Conservation (phyloP, 2,113 vertebrate genomes). For the Oreochromis niloticus region DNA sequence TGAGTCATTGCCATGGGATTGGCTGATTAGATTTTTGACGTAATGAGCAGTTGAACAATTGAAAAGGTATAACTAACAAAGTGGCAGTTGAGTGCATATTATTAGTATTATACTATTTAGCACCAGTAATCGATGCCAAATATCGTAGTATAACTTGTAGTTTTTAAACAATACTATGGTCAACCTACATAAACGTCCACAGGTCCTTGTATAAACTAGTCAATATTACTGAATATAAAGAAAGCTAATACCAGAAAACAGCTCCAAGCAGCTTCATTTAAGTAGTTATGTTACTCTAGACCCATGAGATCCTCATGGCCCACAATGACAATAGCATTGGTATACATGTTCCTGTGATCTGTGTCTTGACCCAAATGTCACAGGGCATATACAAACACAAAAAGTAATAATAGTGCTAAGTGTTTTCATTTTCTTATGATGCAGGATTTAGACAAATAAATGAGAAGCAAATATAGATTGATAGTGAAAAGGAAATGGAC, state of each 20-base stretch:
- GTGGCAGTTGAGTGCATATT: background rate
- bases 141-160: background rate
- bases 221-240: slow-evolving; percentile 2
- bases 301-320: slow-evolving; percentile 46
- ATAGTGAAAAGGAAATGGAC: background rate
- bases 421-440: background rate
- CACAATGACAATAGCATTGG: slow-evolving; percentile 29
- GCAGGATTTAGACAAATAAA: background rate
- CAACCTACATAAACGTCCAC: slow-evolving; percentile 2
- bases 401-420: background rate
- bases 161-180: background rate
- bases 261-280: slow-evolving; percentile 12
- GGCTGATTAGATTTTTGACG: background rate
- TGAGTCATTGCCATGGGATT: background rate
- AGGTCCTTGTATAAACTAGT: background rate
- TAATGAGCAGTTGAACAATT: background rate
- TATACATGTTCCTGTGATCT: slow-evolving; percentile 13
- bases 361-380: slow-evolving; percentile 52
- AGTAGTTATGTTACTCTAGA: slow-evolving; percentile 52
- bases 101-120: background rate
- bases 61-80: background rate
- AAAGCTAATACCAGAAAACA: slow-evolving; percentile 3
- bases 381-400: background rate
- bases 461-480: background rate
- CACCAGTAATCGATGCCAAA: background rate